These are phyloP conservation scores for Microctonus hyperodae DNA, from an alignment of 2,888 invertebrate genomes.

Conservation along the genomic window DNA sequence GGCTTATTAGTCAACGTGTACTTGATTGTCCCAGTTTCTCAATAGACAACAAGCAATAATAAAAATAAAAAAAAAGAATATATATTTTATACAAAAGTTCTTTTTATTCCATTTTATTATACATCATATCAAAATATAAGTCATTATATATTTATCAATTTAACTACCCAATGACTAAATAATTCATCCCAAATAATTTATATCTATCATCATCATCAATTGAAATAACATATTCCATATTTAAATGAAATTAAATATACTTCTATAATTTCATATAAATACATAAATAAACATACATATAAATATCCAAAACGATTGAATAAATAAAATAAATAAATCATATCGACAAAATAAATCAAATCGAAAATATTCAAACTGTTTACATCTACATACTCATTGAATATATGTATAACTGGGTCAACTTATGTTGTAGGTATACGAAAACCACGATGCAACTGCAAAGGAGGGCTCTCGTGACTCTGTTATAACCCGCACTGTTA, in stretches of 20 bases:
- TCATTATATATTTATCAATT: no score
- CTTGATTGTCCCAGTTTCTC: slow-evolving; percentile 4
- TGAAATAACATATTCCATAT: no score
- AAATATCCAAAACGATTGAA: no score
- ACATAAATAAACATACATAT: no score
- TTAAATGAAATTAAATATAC: no score
- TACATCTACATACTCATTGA: neutral
- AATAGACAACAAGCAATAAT: neutral
- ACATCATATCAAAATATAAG: no score
- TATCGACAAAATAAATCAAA: no score
- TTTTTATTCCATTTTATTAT: neutral
- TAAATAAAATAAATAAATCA: slow-evolving; percentile 9
- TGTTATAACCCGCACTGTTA: neutral
- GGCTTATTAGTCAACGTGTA: slow-evolving; percentile 7
- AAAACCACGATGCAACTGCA: slow-evolving; percentile 5
- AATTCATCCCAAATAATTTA: no score
- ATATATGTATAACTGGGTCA: slow-evolving; percentile 26
- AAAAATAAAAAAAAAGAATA: slow-evolving; percentile 1
- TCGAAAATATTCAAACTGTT: slow-evolving; percentile 17
- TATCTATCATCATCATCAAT: no score
- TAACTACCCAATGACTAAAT: no score
- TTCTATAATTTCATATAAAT: no score
- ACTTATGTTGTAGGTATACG: slow-evolving; percentile 14
- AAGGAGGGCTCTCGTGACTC: neutral
- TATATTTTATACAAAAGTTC: neutral